Percentiles rank a stretch among this genome's conserved stretches.
Evolutionary conservation across 2,113 vertebrate genomes (phyloP).

Genomic region (Helogale parvula): DNA sequence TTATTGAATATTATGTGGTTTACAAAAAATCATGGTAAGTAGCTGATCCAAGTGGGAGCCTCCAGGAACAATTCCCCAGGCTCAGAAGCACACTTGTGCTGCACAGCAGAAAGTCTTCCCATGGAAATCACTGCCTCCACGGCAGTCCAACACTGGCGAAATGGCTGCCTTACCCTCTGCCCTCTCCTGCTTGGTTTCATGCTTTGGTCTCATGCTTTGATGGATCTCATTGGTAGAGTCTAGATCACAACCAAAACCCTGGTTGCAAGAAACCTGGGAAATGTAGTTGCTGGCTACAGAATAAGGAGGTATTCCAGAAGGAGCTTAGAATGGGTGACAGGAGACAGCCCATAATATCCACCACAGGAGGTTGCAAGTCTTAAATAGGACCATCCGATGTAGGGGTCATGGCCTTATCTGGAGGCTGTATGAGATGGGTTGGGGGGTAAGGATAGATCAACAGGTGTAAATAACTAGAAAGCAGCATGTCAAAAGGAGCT

Average conservation of each 20-base stretch:
- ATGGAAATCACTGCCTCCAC: not conserved
- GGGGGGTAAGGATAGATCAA: not conserved
- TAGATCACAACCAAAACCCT: not conserved
- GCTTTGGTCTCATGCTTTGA: no score
- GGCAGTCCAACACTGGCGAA: not conserved
- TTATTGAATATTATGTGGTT: not conserved
- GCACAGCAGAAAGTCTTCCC: not conserved
- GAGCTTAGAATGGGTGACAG: not conserved
- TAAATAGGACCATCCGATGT: not conserved
- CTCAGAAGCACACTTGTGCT: not conserved
- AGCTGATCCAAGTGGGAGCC: fast-evolving
- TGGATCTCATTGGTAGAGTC: not conserved
- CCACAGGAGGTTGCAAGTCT: not conserved
- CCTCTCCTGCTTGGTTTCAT: not conserved
- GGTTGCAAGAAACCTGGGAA: not conserved
- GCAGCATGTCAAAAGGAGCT: not conserved
- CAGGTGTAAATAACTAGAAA: not conserved
- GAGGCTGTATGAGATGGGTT: no score
- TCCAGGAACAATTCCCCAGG: not conserved
- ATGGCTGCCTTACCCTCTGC: not conserved
- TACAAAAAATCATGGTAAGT: not conserved
- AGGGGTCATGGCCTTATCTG: not conserved
- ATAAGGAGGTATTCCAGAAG: not conserved
- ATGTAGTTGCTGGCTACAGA: not conserved
- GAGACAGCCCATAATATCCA: not conserved